phyloP scores from a whole-genome alignment of 2,113 vertebrate genomes.

The Clarias gariepinus region DNA sequence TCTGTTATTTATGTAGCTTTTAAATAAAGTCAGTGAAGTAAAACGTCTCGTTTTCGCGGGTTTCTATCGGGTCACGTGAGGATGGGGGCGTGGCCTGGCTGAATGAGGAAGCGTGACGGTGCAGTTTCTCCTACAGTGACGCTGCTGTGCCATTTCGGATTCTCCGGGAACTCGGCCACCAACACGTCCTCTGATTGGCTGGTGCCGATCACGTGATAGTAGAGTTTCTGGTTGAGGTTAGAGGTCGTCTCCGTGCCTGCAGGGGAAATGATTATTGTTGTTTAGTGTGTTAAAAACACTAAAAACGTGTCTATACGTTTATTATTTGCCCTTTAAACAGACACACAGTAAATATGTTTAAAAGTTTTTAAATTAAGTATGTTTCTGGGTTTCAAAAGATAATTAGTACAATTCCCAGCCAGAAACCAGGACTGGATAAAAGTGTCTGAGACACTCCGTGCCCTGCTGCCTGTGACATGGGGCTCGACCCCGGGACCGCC shows the following conservation, averaged over 20 bases:
- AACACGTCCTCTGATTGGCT: conserved; percentile 72
- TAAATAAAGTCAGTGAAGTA: no score
- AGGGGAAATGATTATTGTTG: not conserved
- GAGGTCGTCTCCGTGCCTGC: conserved; percentile 73
- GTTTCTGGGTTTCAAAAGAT: not conserved
- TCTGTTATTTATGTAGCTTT: no score
- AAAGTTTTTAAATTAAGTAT: not conserved
- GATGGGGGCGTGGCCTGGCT: not conserved
- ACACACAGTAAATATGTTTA: not conserved
- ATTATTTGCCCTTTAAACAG: not conserved
- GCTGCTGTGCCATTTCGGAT: conserved; percentile 75
- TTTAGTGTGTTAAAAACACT: not conserved
- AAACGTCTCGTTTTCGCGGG: not conserved
- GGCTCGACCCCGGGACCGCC: no score
- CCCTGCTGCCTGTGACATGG: no score
- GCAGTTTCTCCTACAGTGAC: conserved; percentile 60
- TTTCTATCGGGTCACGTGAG: not conserved
- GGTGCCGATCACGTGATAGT: conserved; percentile 72
- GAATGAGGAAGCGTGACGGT: not conserved
- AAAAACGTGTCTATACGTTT: not conserved
- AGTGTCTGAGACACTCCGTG: no score
- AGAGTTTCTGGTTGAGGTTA: conserved; percentile 78
- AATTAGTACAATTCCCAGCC: no score
- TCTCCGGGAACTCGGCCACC: conserved; percentile 73
- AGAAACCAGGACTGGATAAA: no score